Evolutionary conservation across 2,888 invertebrate species (phyloP), one percentile per base, ranked within the genome.

Genomic region (Drosophila quinaria): DNA sequence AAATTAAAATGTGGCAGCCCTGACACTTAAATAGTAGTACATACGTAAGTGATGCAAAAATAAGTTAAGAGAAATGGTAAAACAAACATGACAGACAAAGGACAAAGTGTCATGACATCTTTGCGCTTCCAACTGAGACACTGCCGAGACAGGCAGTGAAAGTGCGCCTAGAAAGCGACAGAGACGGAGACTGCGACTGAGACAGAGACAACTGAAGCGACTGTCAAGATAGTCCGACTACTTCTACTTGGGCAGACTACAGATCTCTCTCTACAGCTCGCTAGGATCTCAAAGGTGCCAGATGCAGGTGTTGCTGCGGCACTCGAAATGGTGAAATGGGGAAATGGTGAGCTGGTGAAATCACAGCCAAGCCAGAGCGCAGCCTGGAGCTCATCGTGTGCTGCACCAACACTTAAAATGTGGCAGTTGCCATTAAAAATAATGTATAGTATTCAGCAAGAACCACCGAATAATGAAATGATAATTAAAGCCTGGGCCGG

Each of bases 1-100:
- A 86, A 89, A 86, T 86, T 84, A 89, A 86, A 86, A 75, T 78
- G 89, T 74, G 84, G 74, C 78, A 77, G 68, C 85, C 85, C 80
- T 87, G 84, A 77, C 79, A 81, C 81, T 83, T 84, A 79, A 80
- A 78, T 25, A 25, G 25, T 25, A 25, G 25, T 37, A 46, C 13
- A 22, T 15, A 25, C 19, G 50, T 9, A 33, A 19, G 50, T 11
- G 15, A 29, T 13, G n/a, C 0, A 17, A 29, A 10, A 39, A 15
- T 25, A 15, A 47, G 19, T 37, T 8, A 9, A 47, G 46, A 52
- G 56, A 60, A 55, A 10, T 37, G 41, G 33, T 47, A 51, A 70
- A 63, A 59, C 58, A 73, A 76, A 74, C 69, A 78, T 69, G 64
- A 59, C 56, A 64, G 58, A 61, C 75, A 78, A 61, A 60, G 74